Evolutionary conservation across 2,797 vertebrate species (phyloP).

Genomic region (Tapirus indicus): DNA sequence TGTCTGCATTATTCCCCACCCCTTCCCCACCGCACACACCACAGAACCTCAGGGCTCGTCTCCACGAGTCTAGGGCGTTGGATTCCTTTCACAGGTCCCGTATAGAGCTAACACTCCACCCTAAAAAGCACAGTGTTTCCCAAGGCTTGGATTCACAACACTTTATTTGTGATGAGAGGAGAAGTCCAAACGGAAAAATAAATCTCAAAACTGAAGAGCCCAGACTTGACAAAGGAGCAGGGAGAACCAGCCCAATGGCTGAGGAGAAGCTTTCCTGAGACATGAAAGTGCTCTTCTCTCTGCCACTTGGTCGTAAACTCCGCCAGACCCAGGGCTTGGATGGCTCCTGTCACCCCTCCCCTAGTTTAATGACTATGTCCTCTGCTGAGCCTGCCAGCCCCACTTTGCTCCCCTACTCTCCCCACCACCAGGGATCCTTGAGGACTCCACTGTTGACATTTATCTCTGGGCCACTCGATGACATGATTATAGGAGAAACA

Average conservation of each 20-base stretch:
- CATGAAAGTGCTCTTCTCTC: background rate
- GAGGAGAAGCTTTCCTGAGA: background rate
- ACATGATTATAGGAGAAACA: slow-evolving; percentile 64
- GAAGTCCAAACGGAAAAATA: background rate
- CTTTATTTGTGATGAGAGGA: background rate
- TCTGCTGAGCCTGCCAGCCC: slow-evolving; percentile 39
- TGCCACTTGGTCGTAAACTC: background rate
- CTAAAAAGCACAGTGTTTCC: background rate
- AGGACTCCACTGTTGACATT: slow-evolving; percentile 60
- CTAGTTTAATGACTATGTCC: background rate
- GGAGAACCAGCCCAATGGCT: background rate
- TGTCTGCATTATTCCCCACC: background rate
- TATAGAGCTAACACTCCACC: background rate
- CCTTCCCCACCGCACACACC: background rate
- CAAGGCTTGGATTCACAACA: background rate
- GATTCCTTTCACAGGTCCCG: background rate
- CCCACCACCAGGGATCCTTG: background rate
- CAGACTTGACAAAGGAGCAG: slow-evolving; percentile 25
- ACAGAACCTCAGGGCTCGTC: background rate
- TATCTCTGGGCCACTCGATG: slow-evolving; percentile 63
- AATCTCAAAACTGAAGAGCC: slow-evolving; percentile 6
- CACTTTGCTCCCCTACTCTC: background rate
- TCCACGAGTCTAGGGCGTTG: background rate
- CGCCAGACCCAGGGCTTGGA: slow-evolving; percentile 51
- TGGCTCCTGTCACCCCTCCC: background rate